Percentiles rank a stretch among this genome's conserved stretches.
phyloP scores from a whole-genome alignment of 2,797 vertebrate genomes.

The Petrocephalus schoutedeni region DNA sequence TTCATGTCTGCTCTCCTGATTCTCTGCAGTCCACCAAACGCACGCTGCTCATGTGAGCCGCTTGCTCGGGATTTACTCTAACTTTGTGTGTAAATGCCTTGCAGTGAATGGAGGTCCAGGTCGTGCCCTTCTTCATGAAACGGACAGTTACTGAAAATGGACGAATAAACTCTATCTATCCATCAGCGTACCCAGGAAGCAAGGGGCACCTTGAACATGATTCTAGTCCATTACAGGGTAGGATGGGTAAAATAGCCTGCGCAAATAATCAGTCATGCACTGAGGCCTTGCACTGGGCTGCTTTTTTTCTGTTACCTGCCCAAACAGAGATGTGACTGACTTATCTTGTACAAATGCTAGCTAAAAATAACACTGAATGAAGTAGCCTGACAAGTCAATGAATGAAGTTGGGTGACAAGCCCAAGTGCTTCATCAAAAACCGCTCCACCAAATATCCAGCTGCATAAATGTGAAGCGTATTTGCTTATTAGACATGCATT shows the following conservation, averaged over 20 bases:
- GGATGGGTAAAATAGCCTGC: background rate
- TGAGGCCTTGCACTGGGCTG: background rate
- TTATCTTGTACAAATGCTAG: background rate
- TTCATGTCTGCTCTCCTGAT: background rate
- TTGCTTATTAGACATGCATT: background rate
- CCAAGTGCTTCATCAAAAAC: background rate
- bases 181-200: background rate
- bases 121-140: background rate
- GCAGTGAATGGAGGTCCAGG: background rate
- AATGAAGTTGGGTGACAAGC: background rate
- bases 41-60: background rate
- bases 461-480: background rate
- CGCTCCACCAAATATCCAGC: background rate
- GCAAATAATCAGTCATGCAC: background rate
- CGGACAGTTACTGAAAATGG: slow-evolving; percentile 1
- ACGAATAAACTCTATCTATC: background rate
- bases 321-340: background rate
- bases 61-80: background rate
- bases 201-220: slow-evolving; percentile 5
- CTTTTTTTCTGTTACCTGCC: background rate
- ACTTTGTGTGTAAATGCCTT: background rate
- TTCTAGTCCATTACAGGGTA: background rate
- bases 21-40: background rate
- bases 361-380: background rate
- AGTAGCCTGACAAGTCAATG: background rate